Base-by-base conservation (phyloP, 2,888 invertebrate species). In the Liposcelis brunnea region DNA sequence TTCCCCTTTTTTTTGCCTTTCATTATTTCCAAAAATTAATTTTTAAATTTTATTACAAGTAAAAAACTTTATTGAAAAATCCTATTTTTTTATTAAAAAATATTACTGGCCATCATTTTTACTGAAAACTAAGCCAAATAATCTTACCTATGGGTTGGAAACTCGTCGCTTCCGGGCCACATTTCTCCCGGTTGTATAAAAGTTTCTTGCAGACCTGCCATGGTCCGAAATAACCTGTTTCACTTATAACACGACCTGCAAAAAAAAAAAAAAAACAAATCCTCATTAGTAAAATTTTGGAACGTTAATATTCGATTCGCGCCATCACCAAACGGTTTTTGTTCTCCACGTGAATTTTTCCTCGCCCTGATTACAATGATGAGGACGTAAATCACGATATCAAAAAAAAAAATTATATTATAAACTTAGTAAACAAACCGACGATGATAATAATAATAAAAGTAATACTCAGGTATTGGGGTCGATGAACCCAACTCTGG, bases 181-280 rank as follows among this genome's bases (percentile, higher is more conserved):
- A 89, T 67, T 81, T 75, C 63, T 86, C 84, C 54, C 85, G 70
- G 63, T 81, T 79, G 67, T 84, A 86, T 10, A 79, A 68, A 53
- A 84, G 66, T 57, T 75, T 72, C 66, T 84, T 86, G 73, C 89
- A 89, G 48, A 81, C 77, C 56, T 77, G 77, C 80, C 87, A 89
- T 58, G 85, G 86, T 49, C 87, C 85, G 59, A 86, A 89, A 65
- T 87, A 86, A 38, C 87, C 89, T 52, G 71, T 73, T 61, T 86
- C 86, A 55, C 72, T 75, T 56, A 74, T 76, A 53, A 62, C 62
- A 19, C 74, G 74, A 57, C 71, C 80, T 80, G 70, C 36, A 68
- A 70, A 45, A 53, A 53, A 49, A 49, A 53, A 52, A 51, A 43
- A 38, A 49, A 45, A 19, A 26, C 4, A 26, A 26, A 14, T 31